A percentile compares a stretch with the other conserved stretches of the same genome.
phyloP scores from a whole-genome alignment of 2,113 vertebrate genomes.

The Spilogale gracilis region DNA sequence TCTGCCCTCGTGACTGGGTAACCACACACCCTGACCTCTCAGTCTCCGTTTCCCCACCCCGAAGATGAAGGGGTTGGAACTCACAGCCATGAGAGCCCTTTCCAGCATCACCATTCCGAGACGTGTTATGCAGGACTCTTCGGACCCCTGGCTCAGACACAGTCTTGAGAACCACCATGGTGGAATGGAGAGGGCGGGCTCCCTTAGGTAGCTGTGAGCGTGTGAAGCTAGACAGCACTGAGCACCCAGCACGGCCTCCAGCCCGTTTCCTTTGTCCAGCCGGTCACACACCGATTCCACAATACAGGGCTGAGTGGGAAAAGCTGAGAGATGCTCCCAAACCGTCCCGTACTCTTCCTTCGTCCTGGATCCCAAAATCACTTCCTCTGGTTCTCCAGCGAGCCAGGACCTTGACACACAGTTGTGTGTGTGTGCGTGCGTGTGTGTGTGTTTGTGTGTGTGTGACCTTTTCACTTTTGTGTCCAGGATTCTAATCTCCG shows the following conservation, averaged over 20 bases:
- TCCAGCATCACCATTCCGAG: not conserved
- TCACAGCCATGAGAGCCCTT: not conserved
- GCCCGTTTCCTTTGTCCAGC: not conserved
- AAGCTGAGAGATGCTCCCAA: not conserved
- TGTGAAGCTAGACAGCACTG: accelerated
- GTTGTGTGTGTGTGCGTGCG: not conserved
- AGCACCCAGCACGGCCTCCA: not conserved
- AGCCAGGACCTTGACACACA: not conserved
- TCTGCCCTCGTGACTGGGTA: not conserved
- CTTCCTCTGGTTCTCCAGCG: not conserved
- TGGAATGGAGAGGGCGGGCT: not conserved
- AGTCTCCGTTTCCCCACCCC: not conserved
- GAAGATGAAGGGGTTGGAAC: not conserved
- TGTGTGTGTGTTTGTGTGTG: not conserved
- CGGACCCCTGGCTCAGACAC: not conserved
- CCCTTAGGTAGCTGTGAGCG: accelerated
- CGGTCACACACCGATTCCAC: not conserved
- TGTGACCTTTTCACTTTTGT: not conserved
- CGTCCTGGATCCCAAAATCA: not conserved
- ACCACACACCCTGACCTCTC: not conserved
- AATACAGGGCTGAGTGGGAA: not conserved
- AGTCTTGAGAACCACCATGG: not conserved
- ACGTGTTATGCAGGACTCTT: not conserved
- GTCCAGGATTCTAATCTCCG: not conserved
- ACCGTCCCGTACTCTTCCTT: not conserved